phyloP scores from a whole-genome alignment of 1,140 invertebrate genomes.

The Sinella curviseta region DNA sequence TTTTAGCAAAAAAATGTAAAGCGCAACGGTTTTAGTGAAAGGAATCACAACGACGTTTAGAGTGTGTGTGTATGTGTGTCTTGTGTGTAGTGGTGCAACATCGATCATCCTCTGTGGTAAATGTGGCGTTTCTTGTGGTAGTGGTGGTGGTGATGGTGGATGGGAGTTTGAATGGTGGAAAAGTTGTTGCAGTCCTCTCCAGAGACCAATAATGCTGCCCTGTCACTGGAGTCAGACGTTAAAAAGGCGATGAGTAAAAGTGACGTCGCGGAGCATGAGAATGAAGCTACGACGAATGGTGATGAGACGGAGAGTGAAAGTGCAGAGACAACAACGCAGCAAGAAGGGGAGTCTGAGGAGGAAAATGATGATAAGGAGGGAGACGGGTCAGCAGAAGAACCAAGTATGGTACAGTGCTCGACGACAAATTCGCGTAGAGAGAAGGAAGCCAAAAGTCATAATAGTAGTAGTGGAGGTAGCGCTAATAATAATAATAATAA shows the following conservation, averaged over 20 bases:
- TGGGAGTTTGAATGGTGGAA: constrained; percentile 1
- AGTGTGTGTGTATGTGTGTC: too few species aligned
- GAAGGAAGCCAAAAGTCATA: neutral
- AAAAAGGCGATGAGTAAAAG: constrained; percentile 6
- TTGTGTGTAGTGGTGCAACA: too few species aligned
- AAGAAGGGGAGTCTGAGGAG: neutral
- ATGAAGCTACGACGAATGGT: neutral
- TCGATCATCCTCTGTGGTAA: too few species aligned
- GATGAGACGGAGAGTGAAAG: neutral
- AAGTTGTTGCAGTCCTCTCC: neutral
- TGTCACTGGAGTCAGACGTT: neutral
- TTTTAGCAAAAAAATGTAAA: too few species aligned
- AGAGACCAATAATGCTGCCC: neutral
- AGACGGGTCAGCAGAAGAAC: neutral
- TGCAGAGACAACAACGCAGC: neutral
- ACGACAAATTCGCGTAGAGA: neutral
- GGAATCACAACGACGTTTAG: too few species aligned
- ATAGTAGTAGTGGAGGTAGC: neutral
- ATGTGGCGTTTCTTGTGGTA: too few species aligned
- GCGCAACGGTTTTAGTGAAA: too few species aligned
- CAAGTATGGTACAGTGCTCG: neutral
- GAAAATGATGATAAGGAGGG: neutral
- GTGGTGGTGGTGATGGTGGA: neutral
- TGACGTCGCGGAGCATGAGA: neutral
- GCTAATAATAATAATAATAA: too few species aligned